These are phyloP conservation scores for Mastomys coucha DNA, from an alignment of 2,113 vertebrate species.

Conservation along the genomic window DNA sequence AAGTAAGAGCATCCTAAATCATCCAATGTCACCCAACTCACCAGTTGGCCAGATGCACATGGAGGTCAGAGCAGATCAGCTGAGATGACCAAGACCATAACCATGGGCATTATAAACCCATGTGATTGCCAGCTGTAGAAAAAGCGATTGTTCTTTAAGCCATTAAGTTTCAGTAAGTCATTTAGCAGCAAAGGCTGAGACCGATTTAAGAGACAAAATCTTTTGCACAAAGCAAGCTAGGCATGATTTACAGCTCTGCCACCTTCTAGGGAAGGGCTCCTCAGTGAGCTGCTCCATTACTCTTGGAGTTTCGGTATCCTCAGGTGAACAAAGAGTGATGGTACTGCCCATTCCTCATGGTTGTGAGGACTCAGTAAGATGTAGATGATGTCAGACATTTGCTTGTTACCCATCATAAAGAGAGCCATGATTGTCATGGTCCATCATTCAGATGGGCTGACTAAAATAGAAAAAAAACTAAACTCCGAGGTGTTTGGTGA, in stretches of 20 bases:
- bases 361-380: neutral
- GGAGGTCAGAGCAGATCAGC: neutral
- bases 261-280: neutral
- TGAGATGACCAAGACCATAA: neutral
- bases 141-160: slow-evolving; percentile 18
- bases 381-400: neutral
- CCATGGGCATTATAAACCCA: neutral
- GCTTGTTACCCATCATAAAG: neutral
- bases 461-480: slow-evolving; percentile 13
- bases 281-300: neutral
- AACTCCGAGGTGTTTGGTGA: slow-evolving; percentile 2
- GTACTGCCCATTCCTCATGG: neutral
- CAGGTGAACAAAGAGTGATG: neutral
- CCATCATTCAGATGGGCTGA: neutral
- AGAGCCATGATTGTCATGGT: neutral
- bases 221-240: neutral
- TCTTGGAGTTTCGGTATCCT: neutral
- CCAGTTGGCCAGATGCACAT: neutral
- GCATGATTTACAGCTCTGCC: neutral
- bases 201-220: slow-evolving; percentile 20
- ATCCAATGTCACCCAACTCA: neutral
- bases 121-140: neutral
- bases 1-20: neutral
- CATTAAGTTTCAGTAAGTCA: neutral
- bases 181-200: slow-evolving; percentile 24